Evolutionary conservation across 92 coral and sea anemone species (phyloP).

Genomic region (Bergia puertoricense): DNA sequence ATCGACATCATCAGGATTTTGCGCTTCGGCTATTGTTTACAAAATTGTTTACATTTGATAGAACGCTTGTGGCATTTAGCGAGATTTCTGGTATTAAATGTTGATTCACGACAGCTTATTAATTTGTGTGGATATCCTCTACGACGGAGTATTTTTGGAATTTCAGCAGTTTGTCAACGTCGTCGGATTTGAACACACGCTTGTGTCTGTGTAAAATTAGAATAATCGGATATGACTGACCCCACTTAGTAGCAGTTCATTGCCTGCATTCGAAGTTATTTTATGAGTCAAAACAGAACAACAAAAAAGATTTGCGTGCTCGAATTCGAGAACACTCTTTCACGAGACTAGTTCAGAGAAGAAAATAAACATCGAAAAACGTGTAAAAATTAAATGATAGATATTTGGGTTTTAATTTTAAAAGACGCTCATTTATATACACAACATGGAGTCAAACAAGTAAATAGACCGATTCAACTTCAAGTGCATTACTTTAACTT

Average conservation of each 20-base stretch:
- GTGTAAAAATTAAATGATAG: too few relatives aligned
- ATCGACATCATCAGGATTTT: neutral
- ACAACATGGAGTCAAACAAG: too few relatives aligned
- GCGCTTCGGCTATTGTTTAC: neutral
- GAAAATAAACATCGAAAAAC: neutral
- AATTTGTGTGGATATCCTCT: neutral
- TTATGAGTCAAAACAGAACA: neutral
- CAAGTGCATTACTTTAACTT: too few relatives aligned
- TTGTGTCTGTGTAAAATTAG: neutral
- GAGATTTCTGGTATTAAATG: neutral
- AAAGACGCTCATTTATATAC: neutral
- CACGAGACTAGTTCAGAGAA: neutral
- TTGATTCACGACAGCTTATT: neutral
- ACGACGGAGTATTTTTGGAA: neutral
- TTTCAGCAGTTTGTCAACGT: neutral
- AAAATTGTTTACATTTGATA: neutral
- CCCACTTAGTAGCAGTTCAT: neutral
- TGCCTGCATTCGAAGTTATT: neutral
- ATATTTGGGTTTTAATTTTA: too few relatives aligned
- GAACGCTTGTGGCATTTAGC: neutral
- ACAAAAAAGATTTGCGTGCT: neutral
- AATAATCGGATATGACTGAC: neutral
- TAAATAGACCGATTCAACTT: too few relatives aligned
- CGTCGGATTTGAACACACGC: neutral
- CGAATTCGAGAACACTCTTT: too few relatives aligned